Evolutionary conservation across 1,140 invertebrate species (phyloP).

Genomic region (Sycophila sp.): DNA sequence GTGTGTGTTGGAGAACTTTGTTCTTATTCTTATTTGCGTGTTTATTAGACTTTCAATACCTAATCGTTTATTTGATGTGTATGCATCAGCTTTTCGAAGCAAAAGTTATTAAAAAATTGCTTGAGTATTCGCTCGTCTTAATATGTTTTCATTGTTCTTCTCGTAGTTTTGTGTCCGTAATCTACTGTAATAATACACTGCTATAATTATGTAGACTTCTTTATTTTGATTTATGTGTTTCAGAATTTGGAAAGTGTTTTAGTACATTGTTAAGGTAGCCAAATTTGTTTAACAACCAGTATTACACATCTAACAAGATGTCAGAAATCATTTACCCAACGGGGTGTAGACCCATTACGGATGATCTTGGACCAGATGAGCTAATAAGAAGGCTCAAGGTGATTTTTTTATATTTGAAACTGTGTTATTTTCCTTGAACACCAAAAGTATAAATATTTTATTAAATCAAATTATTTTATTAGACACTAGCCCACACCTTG

Average conservation of each 20-base stretch:
- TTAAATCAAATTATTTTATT: slow-evolving; percentile 38
- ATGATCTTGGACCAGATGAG: slow-evolving; percentile 95
- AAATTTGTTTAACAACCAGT: background rate
- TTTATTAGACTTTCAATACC: too few species aligned
- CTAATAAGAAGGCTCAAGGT: slow-evolving; percentile 93
- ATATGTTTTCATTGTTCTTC: too few species aligned
- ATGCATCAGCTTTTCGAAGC: too few species aligned
- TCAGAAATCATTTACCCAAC: slow-evolving; percentile 87
- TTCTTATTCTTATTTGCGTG: too few species aligned
- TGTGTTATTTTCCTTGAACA: too few species aligned
- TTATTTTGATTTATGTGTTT: slow-evolving; percentile 37
- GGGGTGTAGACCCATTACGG: slow-evolving; percentile 87
- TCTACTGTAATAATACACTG: too few species aligned
- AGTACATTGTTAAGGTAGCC: slow-evolving; percentile 44
- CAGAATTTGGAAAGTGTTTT: slow-evolving; percentile 64
- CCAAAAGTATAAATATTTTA: slow-evolving; percentile 2
- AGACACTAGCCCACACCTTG: slow-evolving; percentile 91
- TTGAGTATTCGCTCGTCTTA: too few species aligned
- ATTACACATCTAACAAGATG: slow-evolving; percentile 65
- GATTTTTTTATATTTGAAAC: slow-evolving; percentile 36
- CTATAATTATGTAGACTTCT: background rate
- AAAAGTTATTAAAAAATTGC: too few species aligned
- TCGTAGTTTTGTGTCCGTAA: too few species aligned
- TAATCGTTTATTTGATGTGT: too few species aligned
- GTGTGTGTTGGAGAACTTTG: too few species aligned